These are phyloP conservation scores for Oppia nitens DNA, from an alignment of 1,140 invertebrate genomes.

Conservation along the genomic window DNA sequence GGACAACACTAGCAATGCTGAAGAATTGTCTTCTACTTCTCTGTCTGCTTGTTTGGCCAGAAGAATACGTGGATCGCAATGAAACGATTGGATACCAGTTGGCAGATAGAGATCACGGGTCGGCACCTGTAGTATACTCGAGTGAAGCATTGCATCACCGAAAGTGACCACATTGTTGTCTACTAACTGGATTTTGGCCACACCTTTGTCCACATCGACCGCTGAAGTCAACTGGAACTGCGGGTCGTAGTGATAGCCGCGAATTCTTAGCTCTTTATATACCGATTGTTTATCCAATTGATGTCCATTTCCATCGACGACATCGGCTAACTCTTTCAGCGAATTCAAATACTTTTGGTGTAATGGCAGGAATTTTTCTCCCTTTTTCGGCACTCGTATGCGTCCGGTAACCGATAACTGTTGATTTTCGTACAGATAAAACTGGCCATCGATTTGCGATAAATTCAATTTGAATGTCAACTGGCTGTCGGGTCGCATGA, in stretches of 20 bases:
- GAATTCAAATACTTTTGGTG: no score
- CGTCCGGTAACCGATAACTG: slow-evolving; percentile 57
- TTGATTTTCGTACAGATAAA: slow-evolving; percentile 78
- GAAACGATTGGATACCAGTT: slow-evolving; percentile 33
- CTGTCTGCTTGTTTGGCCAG: slow-evolving; percentile 5
- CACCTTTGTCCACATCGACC: slow-evolving; percentile 23
- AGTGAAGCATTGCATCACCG: slow-evolving; percentile 38
- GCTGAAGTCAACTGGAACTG: slow-evolving; percentile 21
- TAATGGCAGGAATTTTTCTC: slow-evolving; percentile 28
- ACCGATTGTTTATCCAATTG: slow-evolving; percentile 53
- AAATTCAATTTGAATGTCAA: slow-evolving; percentile 67
- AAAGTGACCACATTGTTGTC: slow-evolving; percentile 34
- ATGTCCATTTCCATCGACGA: slow-evolving; percentile 28
- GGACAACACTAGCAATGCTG: slow-evolving; percentile 1
- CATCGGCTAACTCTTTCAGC: not conserved
- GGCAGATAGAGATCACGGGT: slow-evolving; percentile 32
- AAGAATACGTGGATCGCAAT: slow-evolving; percentile 31
- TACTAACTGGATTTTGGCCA: slow-evolving; percentile 27
- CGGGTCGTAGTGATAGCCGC: slow-evolving; percentile 84
- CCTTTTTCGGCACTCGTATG: slow-evolving; percentile 48
- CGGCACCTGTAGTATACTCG: slow-evolving; percentile 30
- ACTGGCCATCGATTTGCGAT: slow-evolving; percentile 67
- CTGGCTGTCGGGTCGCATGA: slow-evolving; percentile 30
- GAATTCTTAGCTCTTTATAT: slow-evolving; percentile 79
- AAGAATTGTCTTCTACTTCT: slow-evolving; percentile 6